Evolutionary conservation across 2,888 invertebrate genomes (phyloP).

Genomic region (Latrodectus hesperus): DNA sequence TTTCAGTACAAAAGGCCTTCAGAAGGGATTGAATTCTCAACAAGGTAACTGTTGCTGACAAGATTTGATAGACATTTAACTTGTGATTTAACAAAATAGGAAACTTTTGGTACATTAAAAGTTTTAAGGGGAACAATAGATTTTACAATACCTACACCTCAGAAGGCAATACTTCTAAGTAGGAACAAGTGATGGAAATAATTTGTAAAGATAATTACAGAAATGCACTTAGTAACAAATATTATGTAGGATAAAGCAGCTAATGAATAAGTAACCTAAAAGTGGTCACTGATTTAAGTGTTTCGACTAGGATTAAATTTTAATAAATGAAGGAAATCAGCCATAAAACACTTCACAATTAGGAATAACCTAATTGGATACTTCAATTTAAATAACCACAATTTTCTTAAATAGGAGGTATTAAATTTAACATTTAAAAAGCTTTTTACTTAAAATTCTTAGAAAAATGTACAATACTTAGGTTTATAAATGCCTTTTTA

Average conservation of each 20-base stretch:
- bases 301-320: slow-evolving; percentile 20
- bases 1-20: slow-evolving; percentile 67
- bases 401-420: no score
- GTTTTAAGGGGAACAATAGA: background rate
- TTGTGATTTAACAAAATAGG: slow-evolving; percentile 61
- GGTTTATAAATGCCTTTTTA: slow-evolving; percentile 55
- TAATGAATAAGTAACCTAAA: slow-evolving; percentile 1
- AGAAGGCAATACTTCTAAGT: slow-evolving; percentile 19
- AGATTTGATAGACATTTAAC: slow-evolving; percentile 21
- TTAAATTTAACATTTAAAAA: no score
- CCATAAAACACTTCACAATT: slow-evolving; percentile 3
- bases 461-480: slow-evolving; percentile 38
- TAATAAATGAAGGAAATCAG: no score
- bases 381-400: slow-evolving; percentile 14
- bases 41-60: slow-evolving; percentile 60
- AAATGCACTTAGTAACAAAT: slow-evolving; percentile 18
- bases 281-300: slow-evolving; percentile 29
- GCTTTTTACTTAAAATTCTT: no score
- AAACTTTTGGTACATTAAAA: slow-evolving; percentile 39
- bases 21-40: slow-evolving; percentile 49
- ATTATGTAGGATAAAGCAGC: no score
- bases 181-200: slow-evolving; percentile 55
- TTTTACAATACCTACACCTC: background rate
- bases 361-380: slow-evolving; percentile 30
- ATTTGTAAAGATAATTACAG: slow-evolving; percentile 19